phyloP scores from a whole-genome alignment of 2,797 vertebrate genomes.

The Bovichtus diacanthus region DNA sequence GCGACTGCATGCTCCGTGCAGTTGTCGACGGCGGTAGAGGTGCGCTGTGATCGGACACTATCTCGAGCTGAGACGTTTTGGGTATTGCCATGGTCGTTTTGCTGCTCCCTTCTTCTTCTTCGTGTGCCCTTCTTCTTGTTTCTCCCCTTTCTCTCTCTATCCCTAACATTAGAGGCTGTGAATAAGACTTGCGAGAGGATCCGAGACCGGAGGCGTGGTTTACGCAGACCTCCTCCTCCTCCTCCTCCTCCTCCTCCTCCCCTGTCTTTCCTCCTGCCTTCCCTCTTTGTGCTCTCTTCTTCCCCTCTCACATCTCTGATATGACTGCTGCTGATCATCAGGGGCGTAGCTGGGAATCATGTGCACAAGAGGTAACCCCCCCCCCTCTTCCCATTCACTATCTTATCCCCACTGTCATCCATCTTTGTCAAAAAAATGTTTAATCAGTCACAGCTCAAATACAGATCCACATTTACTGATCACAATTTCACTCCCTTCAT shows the following conservation, averaged over 20 bases:
- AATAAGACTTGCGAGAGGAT: conserved; percentile 78
- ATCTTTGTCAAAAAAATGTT: neutral
- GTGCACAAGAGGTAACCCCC: conserved; percentile 2
- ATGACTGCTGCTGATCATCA: conserved; percentile 50
- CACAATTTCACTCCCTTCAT: neutral
- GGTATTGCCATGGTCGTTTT: conserved; percentile 82
- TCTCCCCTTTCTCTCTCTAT: conserved; percentile 71
- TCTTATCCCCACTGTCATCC: neutral
- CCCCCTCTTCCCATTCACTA: neutral
- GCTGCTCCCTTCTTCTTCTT: conserved; percentile 68
- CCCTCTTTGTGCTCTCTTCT: conserved; percentile 57
- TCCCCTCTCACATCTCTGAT: conserved; percentile 49
- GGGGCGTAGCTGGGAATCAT: conserved; percentile 59
- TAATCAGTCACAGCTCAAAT: neutral
- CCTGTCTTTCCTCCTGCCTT: conserved; percentile 32
- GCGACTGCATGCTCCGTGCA: conserved; percentile 77
- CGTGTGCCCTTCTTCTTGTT: conserved; percentile 54
- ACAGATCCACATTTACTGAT: neutral
- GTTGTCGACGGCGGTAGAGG: conserved; percentile 66
- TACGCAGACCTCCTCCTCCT: conserved; percentile 68
- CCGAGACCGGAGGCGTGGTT: conserved; percentile 79
- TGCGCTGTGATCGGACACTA: conserved; percentile 74
- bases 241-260: conserved; percentile 72
- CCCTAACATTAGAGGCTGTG: conserved; percentile 72
- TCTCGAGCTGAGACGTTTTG: conserved; percentile 74